Evolutionary conservation across 2,888 invertebrate genomes (phyloP), one percentile per base, ranked within the genome.

Genomic region (Cyclophora punctaria): DNA sequence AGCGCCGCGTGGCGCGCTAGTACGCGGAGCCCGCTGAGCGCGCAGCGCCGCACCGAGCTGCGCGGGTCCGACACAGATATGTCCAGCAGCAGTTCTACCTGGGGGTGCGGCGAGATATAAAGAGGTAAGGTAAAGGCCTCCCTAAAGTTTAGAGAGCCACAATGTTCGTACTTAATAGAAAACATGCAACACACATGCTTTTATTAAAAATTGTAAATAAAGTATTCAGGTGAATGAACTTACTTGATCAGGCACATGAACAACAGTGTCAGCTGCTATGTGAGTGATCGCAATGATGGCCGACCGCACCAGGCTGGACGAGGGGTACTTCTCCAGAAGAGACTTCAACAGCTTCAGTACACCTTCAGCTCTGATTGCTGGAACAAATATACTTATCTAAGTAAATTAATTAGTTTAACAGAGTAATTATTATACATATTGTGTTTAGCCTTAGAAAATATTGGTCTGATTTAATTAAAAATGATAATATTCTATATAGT

Each of bases 241-340:
- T 53, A 95, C 95, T 89, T 98, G 98, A 66, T 94, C 94, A 0
- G 97, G 96, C 44, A 98, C 95, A 79, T 97, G 96, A 0, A 96
- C 94, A 6, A 98, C 90, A 0, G 97, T 97, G 45, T 96, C 94
- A 1, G 95, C 93, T 0, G 98, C 96, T 5, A 98, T 89, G 56
- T 95, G 94, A 0, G 97, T 97, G 50, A 98, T 89, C 0, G 98
- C 96, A 60, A 94, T 93, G 43, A 98, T 89, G 44, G 96, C 96
- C 2, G 95, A 94, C 3, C 91, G 64, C 4, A 86, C 86, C 0
- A 86, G 78, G 48, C 83, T 86, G 0, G 85, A 74, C 0, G 89
- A 85, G 0, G 89, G 89, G 48, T 88, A 86, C 56, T 80, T 70
- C 51, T 85, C 85, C 46, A 89, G 61, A 35, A 89, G 60, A 0